Percentiles rank a stretch among this genome's conserved stretches.
phyloP scores from a whole-genome alignment of 2,113 vertebrate genomes.

The Damaliscus lunatus region DNA sequence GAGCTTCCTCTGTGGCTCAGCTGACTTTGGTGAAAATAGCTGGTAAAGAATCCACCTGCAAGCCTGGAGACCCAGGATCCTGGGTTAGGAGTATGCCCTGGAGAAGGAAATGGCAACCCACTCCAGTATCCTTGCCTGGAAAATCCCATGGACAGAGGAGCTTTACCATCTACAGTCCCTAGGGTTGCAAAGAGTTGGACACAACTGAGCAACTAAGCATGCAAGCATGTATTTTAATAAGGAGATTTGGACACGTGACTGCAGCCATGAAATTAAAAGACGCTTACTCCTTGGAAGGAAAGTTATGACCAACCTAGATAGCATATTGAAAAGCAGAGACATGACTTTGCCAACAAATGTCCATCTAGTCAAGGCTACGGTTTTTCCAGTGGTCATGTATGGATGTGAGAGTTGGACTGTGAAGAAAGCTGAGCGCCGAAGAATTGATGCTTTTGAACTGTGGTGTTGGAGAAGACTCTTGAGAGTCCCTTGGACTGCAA shows the following conservation, averaged over 20 bases:
- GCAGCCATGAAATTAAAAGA: no score
- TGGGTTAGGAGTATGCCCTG: neutral
- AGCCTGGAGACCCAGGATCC: neutral
- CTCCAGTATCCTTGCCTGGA: neutral
- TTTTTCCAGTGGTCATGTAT: no score
- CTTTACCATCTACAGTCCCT: rapidly evolving
- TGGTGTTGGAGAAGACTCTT: no score
- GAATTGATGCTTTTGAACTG: no score
- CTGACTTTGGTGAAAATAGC: neutral
- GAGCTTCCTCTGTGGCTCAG: neutral
- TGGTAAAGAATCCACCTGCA: neutral
- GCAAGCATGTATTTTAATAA: neutral
- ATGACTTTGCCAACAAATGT: no score
- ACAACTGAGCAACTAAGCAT: neutral
- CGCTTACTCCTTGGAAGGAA: no score
- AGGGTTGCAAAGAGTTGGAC: neutral
- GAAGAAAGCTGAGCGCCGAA: rapidly evolving
- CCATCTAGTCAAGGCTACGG: no score
- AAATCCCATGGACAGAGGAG: neutral
- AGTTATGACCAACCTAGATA: no score
- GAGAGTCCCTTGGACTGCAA: no score
- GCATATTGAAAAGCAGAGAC: no score
- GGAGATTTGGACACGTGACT: neutral
- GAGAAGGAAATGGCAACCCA: neutral
- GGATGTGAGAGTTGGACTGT: no score